A percentile compares a stretch with the other conserved stretches of the same genome.
Conservation (phyloP, 2,797 vertebrate genomes). For the Siniperca undulata region DNA sequence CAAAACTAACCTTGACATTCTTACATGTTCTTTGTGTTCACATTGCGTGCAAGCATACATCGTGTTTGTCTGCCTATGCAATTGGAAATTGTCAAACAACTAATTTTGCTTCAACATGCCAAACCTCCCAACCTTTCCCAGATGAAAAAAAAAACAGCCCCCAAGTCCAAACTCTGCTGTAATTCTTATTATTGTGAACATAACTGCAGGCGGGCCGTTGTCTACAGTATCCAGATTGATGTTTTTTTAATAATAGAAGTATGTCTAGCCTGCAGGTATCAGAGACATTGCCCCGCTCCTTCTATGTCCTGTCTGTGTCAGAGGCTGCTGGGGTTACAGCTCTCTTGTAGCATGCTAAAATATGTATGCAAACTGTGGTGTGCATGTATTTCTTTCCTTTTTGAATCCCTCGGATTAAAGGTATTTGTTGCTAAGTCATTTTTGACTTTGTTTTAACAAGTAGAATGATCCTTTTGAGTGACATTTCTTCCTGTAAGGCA, state of each 20-base stretch:
- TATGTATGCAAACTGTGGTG: conserved; percentile 1
- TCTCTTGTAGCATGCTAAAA: conserved; percentile 54
- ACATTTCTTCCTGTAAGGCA: background rate
- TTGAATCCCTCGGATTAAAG: background rate
- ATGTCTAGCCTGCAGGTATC: conserved; percentile 67
- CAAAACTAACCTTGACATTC: background rate
- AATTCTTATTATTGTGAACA: conserved; percentile 39
- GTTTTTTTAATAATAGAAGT: conserved; percentile 77
- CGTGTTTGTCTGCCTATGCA: background rate
- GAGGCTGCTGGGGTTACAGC: conserved; percentile 26
- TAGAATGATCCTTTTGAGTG: background rate
- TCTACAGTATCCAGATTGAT: conserved; percentile 60
- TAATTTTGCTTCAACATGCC: conserved; percentile 54
- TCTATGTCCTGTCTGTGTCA: conserved; percentile 16
- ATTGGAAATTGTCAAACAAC: conserved; percentile 37
- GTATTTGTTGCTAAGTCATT: background rate
- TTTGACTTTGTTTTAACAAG: background rate
- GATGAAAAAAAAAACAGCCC: conserved; percentile 10
- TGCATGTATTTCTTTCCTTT: background rate
- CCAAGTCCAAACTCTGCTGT: conserved; percentile 5
- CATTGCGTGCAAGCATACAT: conserved; percentile 29
- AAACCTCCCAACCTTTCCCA: conserved; percentile 1
- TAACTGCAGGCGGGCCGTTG: conserved; percentile 42
- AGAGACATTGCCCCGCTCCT: conserved; percentile 29
- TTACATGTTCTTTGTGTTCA: background rate